Evolutionary conservation across 2,113 vertebrate species (phyloP).

Genomic region (Dromaius novaehollandiae): DNA sequence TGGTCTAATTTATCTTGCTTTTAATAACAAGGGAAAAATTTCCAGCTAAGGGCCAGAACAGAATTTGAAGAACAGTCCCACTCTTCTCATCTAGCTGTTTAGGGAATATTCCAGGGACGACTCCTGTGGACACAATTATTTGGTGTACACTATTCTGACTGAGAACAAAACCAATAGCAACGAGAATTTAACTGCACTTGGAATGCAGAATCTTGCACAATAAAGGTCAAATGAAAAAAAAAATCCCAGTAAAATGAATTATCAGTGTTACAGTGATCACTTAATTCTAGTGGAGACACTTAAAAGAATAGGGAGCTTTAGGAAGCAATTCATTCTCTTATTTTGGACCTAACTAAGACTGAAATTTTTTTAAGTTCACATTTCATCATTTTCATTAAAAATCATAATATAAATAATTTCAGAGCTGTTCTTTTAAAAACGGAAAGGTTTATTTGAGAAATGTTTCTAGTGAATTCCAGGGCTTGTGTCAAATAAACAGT

Average conservation of each 20-base stretch:
- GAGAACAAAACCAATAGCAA: background rate
- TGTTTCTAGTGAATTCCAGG: background rate
- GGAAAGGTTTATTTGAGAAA: background rate
- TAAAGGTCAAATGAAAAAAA: background rate
- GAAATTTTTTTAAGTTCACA: background rate
- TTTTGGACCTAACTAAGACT: background rate
- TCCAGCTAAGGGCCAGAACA: background rate
- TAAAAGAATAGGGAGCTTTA: background rate
- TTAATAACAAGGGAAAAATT: slow-evolving; percentile 7
- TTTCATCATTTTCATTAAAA: background rate
- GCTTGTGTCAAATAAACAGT: background rate
- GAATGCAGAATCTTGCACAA: background rate
- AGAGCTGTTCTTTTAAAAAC: background rate
- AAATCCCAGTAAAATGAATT: background rate
- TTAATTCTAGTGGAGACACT: background rate
- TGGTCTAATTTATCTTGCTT: slow-evolving; percentile 8
- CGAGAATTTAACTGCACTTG: background rate
- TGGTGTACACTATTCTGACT: background rate
- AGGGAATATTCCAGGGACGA: background rate
- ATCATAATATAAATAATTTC: background rate
- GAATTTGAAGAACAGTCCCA: background rate
- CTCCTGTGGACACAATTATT: background rate
- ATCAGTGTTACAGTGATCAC: background rate
- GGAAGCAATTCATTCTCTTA: background rate
- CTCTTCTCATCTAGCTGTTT: background rate